Conservation (phyloP, 2,113 vertebrate species). For the Peromyscus maniculatus region DNA sequence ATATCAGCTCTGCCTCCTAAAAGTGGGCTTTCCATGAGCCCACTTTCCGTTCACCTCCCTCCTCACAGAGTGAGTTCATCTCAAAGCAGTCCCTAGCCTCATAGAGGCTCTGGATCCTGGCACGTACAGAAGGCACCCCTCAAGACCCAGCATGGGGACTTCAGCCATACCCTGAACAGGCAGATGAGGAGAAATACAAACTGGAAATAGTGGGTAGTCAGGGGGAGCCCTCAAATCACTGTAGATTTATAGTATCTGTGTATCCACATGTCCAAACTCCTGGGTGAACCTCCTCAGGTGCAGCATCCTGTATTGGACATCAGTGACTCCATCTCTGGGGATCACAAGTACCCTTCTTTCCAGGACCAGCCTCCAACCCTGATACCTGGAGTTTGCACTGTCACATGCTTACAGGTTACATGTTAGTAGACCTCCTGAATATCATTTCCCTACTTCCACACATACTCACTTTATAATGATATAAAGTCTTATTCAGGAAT, state of each 20-base stretch:
- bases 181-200: background rate
- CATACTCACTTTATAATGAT: background rate
- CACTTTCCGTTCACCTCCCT: background rate
- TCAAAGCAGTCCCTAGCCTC: background rate
- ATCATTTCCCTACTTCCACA: background rate
- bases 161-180: background rate
- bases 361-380: background rate
- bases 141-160: background rate
- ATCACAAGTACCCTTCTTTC: accelerated
- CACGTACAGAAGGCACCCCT: accelerated
- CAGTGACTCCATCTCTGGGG: background rate
- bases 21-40: accelerated
- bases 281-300: no score
- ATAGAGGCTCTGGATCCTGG: background rate
- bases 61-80: accelerated
- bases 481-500: background rate
- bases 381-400: accelerated
- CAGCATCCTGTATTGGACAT: background rate
- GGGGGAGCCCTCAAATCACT: background rate
- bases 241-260: background rate
- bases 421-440: no score
- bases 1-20: background rate
- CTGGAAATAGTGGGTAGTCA: background rate
- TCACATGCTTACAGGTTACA: background rate
- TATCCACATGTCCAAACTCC: background rate